Percentiles rank a stretch among this genome's conserved stretches.
Conservation (phyloP, 2,797 vertebrate species). For the Martes flavigula region DNA sequence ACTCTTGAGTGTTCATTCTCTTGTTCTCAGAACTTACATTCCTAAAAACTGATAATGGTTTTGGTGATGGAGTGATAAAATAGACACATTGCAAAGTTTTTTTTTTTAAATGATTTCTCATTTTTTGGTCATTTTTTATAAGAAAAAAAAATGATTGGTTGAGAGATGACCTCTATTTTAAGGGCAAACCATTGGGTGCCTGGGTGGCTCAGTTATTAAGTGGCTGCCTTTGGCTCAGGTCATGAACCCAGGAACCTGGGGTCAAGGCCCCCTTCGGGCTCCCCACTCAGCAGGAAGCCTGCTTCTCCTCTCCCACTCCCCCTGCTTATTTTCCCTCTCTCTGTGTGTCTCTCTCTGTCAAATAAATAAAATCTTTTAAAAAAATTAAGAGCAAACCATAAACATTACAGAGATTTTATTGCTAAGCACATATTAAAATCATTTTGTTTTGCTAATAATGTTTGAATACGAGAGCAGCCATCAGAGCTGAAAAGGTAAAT, state of each 20-base stretch:
- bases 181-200: background rate
- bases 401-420: conserved; percentile 6
- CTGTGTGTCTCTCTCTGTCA: no score
- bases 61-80: background rate
- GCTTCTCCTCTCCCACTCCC: no score
- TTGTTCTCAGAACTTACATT: background rate
- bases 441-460: conserved; percentile 22
- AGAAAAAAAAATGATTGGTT: background rate
- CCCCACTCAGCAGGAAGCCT: no score
- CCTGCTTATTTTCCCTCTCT: no score
- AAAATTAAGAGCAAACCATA: background rate
- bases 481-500: conserved; percentile 31
- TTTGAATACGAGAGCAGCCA: conserved; percentile 28
- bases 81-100: background rate
- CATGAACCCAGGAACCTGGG: no score
- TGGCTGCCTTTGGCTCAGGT: no score
- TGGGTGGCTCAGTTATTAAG: no score
- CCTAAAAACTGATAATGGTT: background rate
- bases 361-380: no score
- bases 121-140: rapidly evolving
- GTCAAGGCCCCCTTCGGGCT: no score
- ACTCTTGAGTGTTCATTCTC: background rate
- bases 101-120: background rate
- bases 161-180: background rate
- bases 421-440: background rate